Percentiles rank a stretch among this genome's conserved stretches.
These are phyloP conservation scores for Microplitis demolitor DNA, from an alignment of 1,140 invertebrate species.

Conservation along the genomic window DNA sequence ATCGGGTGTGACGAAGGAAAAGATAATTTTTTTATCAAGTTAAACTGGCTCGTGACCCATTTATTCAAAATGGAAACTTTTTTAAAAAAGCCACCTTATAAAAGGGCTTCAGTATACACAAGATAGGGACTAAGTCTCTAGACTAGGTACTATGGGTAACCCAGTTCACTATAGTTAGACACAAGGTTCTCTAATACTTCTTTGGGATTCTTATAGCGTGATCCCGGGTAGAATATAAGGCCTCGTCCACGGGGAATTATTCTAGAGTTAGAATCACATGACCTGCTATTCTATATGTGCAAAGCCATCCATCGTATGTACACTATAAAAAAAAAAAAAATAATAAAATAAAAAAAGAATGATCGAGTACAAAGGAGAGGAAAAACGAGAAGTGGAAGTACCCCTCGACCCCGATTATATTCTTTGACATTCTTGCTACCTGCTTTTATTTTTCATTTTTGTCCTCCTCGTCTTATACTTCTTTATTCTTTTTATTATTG, in stretches of 20 bases:
- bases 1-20: not conserved
- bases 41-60: constrained; percentile 8
- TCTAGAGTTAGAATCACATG: constrained; percentile 1
- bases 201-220: not conserved
- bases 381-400: not conserved
- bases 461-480: not conserved
- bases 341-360: not conserved
- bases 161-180: not conserved
- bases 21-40: not conserved
- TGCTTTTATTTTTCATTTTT: constrained; percentile 1
- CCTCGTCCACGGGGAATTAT: not conserved
- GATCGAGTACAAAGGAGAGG: not conserved
- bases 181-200: not conserved
- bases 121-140: not conserved
- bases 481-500: not conserved
- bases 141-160: no score
- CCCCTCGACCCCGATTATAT: constrained; percentile 6
- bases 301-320: constrained; percentile 1
- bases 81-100: not conserved
- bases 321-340: not conserved
- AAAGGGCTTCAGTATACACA: not conserved
- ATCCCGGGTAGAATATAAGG: not conserved
- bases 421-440: constrained; percentile 7
- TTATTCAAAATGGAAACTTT: constrained; percentile 1
- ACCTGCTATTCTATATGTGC: constrained; percentile 1